Percentiles rank a stretch among this genome's conserved stretches.
Evolutionary conservation across 2,797 vertebrate species (phyloP).

Genomic region (Lateolabrax maculatus): DNA sequence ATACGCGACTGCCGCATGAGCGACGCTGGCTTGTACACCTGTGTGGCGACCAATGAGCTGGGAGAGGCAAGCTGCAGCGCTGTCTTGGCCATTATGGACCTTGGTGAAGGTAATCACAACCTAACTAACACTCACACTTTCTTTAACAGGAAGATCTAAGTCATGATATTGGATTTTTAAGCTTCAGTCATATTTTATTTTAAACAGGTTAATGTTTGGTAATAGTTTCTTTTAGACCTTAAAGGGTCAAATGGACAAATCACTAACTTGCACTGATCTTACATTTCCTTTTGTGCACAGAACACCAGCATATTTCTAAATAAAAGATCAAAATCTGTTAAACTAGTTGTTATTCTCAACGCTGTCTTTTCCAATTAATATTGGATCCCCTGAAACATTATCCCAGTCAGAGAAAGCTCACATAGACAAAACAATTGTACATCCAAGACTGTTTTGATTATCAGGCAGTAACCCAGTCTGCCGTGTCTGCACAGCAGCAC

Average conservation of each 20-base stretch:
- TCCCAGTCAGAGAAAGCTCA: background rate
- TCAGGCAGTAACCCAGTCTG: slow-evolving; percentile 18
- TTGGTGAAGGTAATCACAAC: slow-evolving; percentile 89
- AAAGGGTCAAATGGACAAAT: background rate
- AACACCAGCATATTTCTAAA: background rate
- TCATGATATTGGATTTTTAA: background rate
- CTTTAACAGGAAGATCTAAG: background rate
- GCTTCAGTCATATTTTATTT: background rate
- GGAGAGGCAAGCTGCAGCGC: slow-evolving; percentile 90
- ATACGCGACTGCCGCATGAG: slow-evolving; percentile 88
- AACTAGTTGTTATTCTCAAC: background rate
- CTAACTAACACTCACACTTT: background rate
- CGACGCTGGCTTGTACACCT: slow-evolving; percentile 92
- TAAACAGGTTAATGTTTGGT: background rate
- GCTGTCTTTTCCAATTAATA: slow-evolving; percentile 2
- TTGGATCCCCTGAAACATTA: slow-evolving; percentile 8
- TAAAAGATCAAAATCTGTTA: background rate
- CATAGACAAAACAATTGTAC: slow-evolving; percentile 26
- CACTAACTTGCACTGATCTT: background rate
- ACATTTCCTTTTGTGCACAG: background rate
- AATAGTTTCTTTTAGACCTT: background rate
- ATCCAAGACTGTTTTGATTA: slow-evolving; percentile 16
- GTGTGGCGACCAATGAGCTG: slow-evolving; percentile 88
- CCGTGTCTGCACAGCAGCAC: slow-evolving; percentile 17
- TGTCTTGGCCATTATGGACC: slow-evolving; percentile 91